These are phyloP conservation scores for Pogonognathellus flavescens DNA, from an alignment of 1,140 invertebrate species.

Conservation along the genomic window DNA sequence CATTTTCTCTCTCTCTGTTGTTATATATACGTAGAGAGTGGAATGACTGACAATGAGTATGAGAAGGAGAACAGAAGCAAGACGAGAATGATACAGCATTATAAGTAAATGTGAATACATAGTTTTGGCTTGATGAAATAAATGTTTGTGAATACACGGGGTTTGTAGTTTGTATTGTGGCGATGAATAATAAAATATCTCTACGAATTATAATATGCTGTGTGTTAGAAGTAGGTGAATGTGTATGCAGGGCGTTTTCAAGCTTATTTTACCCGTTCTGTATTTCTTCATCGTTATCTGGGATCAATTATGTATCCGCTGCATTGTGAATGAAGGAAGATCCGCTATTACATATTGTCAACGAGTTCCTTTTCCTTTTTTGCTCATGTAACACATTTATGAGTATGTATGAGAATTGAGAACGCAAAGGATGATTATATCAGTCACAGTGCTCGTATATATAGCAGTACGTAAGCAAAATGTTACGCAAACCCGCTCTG, in stretches of 20 bases:
- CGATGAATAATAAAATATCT: neutral
- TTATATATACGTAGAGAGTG: neutral
- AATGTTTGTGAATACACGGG: neutral
- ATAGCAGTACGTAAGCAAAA: conserved; percentile 12
- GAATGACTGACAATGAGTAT: neutral
- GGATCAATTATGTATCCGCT: conserved; percentile 49
- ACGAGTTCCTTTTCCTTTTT: conserved; percentile 44
- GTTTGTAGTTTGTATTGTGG: neutral
- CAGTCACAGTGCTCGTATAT: neutral
- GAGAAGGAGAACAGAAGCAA: neutral
- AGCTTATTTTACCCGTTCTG: neutral
- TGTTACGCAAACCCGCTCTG: neutral
- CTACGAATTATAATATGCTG: neutral
- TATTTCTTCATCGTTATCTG: conserved; percentile 46
- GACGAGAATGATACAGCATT: conserved; percentile 5
- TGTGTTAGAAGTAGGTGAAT: neutral
- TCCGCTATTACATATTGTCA: conserved; percentile 28
- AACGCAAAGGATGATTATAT: neutral
- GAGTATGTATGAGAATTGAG: neutral
- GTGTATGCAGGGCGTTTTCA: conserved; percentile 24
- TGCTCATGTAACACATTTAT: neutral
- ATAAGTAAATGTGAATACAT: neutral
- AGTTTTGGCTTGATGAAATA: neutral
- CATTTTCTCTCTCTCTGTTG: neutral
- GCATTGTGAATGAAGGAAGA: conserved; percentile 7